Conservation (phyloP, 37 sponge, comb jelly and placozoan species). For the Mnemiopsis leidyi region DNA sequence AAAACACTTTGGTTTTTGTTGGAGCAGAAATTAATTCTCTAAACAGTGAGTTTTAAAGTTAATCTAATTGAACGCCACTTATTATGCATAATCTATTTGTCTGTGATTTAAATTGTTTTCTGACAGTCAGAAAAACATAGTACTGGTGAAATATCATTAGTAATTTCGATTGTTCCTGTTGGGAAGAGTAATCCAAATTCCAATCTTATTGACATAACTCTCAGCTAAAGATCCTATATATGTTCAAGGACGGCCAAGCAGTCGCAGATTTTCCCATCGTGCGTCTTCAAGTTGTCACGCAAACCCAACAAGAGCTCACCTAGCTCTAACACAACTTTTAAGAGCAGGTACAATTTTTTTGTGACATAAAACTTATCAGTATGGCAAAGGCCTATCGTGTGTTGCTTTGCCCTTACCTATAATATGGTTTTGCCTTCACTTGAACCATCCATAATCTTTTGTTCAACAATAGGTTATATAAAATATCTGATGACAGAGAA, state of each 20-base stretch:
- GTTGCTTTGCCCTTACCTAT: too few species aligned
- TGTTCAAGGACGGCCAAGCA: slow-evolving; percentile 54
- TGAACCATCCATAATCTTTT: too few species aligned
- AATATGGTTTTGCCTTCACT: background rate
- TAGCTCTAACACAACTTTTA: slow-evolving; percentile 4
- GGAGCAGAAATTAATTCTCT: slow-evolving; percentile 44
- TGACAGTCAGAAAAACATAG: background rate
- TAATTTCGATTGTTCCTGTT: too few species aligned
- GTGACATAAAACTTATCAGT: too few species aligned
- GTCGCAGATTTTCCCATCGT: slow-evolving; percentile 15
- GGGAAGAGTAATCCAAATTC: too few species aligned
- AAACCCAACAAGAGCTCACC: slow-evolving; percentile 37
- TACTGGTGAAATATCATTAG: background rate
- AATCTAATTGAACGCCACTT: background rate
- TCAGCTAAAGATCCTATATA: slow-evolving; percentile 45
- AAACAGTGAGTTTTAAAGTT: background rate
- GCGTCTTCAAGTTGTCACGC: slow-evolving; percentile 56
- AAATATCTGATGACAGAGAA: slow-evolving; percentile 61
- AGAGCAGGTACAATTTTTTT: slow-evolving; percentile 12
- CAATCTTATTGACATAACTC: background rate
- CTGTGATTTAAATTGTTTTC: background rate
- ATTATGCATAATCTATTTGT: too few species aligned
- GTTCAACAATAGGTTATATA: background rate
- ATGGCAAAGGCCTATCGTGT: too few species aligned
- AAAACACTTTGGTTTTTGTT: background rate